Percentiles rank a stretch among this genome's conserved stretches.
These are phyloP conservation scores for Aelia acuminata DNA, from an alignment of 2,888 invertebrate species.

Conservation along the genomic window DNA sequence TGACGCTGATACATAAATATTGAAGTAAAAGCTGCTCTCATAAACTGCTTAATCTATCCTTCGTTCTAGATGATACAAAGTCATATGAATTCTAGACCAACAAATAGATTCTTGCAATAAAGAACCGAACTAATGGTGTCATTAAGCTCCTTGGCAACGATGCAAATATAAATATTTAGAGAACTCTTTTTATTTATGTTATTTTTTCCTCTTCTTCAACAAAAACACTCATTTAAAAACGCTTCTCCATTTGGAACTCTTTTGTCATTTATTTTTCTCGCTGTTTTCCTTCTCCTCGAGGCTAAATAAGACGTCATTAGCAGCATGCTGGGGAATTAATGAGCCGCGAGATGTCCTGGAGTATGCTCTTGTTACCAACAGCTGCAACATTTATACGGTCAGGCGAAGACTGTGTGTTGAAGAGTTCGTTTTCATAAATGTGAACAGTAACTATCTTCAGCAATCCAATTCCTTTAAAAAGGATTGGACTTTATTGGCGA, in stretches of 20 bases:
- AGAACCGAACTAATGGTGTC: neutral
- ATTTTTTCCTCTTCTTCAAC: neutral
- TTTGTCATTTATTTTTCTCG: conserved; percentile 33
- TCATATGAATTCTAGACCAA: neutral
- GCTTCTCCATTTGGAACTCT: conserved; percentile 35
- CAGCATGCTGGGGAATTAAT: neutral
- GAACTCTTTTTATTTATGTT: neutral
- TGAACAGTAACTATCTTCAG: neutral
- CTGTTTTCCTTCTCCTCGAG: neutral
- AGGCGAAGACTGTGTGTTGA: neutral
- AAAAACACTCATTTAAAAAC: conserved; percentile 42
- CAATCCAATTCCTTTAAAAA: too few species aligned
- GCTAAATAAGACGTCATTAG: conserved; percentile 37
- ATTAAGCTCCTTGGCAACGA: conserved; percentile 39
- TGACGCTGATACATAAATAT: neutral
- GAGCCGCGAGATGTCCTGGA: neutral
- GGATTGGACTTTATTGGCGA: too few species aligned
- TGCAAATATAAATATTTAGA: conserved; percentile 15
- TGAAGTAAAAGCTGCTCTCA: neutral
- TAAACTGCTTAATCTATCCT: neutral
- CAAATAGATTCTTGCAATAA: neutral
- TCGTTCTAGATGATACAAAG: neutral
- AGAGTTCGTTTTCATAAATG: neutral
- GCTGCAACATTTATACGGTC: neutral
- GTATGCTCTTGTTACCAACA: neutral